Percentiles rank a stretch among this genome's conserved stretches.
These are phyloP conservation scores for Catamblyrhynchus diadema DNA, from an alignment of 2,797 vertebrate genomes.

Conservation along the genomic window DNA sequence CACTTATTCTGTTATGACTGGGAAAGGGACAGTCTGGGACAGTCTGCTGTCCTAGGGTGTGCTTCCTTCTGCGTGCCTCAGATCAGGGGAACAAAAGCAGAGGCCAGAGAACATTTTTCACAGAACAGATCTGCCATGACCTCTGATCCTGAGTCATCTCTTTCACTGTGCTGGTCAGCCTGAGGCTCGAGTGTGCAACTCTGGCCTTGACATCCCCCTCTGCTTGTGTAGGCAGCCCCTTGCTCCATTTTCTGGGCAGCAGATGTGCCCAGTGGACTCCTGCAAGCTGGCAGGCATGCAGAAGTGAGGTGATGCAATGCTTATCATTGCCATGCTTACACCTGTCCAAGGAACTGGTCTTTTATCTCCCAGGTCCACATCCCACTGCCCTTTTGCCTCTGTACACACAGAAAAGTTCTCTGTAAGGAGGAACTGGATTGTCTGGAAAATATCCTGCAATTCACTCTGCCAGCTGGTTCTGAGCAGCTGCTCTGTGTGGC, in stretches of 20 bases:
- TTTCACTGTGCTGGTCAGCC: neutral
- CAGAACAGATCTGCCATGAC: neutral
- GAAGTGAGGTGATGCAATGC: neutral
- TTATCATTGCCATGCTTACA: neutral
- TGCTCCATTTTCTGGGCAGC: neutral
- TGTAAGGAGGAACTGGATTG: neutral
- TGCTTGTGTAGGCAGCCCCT: neutral
- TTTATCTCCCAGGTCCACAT: neutral
- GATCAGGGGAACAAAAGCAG: neutral
- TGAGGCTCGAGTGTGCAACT: neutral
- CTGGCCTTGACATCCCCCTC: neutral
- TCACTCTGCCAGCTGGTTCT: neutral
- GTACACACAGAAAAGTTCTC: neutral
- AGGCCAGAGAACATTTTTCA: neutral
- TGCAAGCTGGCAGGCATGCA: neutral
- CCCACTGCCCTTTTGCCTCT: neutral
- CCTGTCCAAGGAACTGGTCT: neutral
- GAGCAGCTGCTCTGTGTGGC: neutral
- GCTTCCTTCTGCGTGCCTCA: fast-evolving
- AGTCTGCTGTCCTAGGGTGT: neutral
- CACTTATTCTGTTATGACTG: fast-evolving
- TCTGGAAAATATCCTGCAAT: neutral
- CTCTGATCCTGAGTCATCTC: neutral
- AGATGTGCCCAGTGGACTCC: neutral
- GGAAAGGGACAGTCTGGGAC: neutral